phyloP scores from a whole-genome alignment of 1,140 invertebrate species.

The Magallana angulata region DNA sequence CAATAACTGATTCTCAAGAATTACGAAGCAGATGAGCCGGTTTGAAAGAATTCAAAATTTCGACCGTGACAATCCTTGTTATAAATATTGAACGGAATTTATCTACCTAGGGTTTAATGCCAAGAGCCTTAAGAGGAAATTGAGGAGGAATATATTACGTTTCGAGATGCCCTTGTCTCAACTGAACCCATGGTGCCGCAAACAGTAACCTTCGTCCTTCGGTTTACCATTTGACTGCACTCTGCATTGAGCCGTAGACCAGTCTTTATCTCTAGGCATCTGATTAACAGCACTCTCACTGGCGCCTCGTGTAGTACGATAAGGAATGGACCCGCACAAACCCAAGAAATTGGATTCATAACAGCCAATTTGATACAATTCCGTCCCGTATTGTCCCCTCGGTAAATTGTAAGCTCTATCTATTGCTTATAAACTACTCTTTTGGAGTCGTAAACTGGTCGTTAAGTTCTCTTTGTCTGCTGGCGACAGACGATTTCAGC shows the following conservation, averaged over 20 bases:
- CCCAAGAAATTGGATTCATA: background rate
- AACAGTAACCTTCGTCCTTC: background rate
- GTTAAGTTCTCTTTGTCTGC: background rate
- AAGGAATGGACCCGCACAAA: background rate
- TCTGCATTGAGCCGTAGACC: background rate
- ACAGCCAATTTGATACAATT: slow-evolving; percentile 7
- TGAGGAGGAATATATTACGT: too few species aligned
- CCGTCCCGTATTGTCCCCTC: background rate
- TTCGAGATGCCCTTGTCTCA: too few species aligned
- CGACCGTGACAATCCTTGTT: too few species aligned
- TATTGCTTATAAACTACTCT: background rate
- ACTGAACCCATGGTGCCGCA: background rate
- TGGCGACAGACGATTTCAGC: background rate
- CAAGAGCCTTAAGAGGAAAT: too few species aligned
- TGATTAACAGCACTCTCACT: background rate
- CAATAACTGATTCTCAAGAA: too few species aligned
- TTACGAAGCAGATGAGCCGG: too few species aligned
- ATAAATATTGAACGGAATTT: too few species aligned
- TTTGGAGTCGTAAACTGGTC: background rate
- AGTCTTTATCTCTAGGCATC: background rate
- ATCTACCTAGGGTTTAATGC: too few species aligned
- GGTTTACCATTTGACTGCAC: background rate
- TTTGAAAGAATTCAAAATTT: too few species aligned
- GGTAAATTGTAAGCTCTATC: background rate
- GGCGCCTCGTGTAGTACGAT: background rate